Evolutionary conservation across 2,888 invertebrate genomes (phyloP).

Genomic region (Dasysyrphus albostriatus): DNA sequence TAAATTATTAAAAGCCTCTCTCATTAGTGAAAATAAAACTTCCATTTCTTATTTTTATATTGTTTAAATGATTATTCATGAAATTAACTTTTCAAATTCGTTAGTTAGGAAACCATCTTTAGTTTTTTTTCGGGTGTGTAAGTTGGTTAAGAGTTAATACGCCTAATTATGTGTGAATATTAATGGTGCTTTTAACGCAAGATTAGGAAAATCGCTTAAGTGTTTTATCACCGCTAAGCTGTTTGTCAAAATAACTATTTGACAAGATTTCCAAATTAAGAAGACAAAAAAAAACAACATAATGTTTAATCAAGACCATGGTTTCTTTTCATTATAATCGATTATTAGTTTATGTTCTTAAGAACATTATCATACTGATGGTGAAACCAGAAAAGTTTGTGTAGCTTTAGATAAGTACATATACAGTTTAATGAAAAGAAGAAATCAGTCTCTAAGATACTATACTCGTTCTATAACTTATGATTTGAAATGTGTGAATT

Average conservation of each 20-base stretch:
- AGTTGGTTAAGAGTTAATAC: too few relatives aligned
- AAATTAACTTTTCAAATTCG: not conserved
- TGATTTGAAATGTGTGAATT: too few relatives aligned
- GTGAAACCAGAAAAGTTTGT: not conserved
- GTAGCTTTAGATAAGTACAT: too few relatives aligned
- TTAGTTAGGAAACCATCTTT: too few relatives aligned
- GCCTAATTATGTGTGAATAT: not conserved
- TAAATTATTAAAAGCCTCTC: not conserved
- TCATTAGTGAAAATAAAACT: slow-evolving; percentile 2
- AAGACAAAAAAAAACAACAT: not conserved
- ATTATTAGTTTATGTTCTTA: not conserved
- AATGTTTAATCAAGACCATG: slow-evolving; percentile 1
- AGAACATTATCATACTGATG: not conserved
- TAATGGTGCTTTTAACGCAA: slow-evolving; percentile 1
- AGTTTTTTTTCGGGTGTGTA: too few relatives aligned
- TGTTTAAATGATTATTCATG: slow-evolving; percentile 1
- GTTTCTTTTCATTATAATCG: not conserved
- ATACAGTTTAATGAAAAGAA: too few relatives aligned
- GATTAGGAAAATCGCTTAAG: not conserved
- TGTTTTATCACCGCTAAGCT: not conserved
- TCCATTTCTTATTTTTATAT: not conserved
- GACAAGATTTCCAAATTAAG: slow-evolving; percentile 1
- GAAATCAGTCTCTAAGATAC: too few relatives aligned
- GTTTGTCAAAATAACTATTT: not conserved
- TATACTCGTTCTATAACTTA: too few relatives aligned